These are phyloP conservation scores for Drepanosiphum platanoidis DNA, from an alignment of 2,888 invertebrate genomes.

Conservation along the genomic window DNA sequence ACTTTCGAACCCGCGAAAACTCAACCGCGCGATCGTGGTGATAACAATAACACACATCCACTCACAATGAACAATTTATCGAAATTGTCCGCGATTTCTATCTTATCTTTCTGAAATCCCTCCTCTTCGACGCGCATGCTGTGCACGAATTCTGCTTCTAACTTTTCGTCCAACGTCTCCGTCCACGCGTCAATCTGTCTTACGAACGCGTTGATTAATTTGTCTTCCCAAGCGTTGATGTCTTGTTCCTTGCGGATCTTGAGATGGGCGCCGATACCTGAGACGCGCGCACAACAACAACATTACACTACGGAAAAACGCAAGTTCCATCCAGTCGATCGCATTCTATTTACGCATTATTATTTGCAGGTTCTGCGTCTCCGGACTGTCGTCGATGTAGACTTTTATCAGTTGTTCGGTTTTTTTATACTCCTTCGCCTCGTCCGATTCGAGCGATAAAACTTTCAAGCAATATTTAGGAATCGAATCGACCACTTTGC, in stretches of 20 bases:
- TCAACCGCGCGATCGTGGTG: neutral
- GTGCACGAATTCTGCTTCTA: too few relatives aligned
- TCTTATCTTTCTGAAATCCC: neutral
- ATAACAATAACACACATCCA: neutral
- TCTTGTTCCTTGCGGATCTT: too few relatives aligned
- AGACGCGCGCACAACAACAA: neutral
- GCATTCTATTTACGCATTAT: neutral
- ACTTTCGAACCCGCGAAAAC: neutral
- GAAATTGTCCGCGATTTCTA: neutral
- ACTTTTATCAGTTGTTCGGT: neutral
- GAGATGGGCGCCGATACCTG: neutral
- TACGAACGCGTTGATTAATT: neutral
- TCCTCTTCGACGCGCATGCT: neutral
- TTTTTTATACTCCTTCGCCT: neutral
- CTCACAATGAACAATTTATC: neutral
- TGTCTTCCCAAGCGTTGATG: neutral
- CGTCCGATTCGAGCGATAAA: neutral
- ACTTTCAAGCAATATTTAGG: neutral
- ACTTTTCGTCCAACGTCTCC: neutral
- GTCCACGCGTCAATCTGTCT: neutral
- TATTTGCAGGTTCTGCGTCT: too few relatives aligned
- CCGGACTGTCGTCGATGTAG: too few relatives aligned
- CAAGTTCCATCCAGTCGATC: neutral
- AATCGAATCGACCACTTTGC: neutral
- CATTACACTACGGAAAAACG: neutral